A percentile compares a stretch with the other conserved stretches of the same genome.
Conservation (phyloP, 2,888 invertebrate genomes). For the Silvanus unidentatus region DNA sequence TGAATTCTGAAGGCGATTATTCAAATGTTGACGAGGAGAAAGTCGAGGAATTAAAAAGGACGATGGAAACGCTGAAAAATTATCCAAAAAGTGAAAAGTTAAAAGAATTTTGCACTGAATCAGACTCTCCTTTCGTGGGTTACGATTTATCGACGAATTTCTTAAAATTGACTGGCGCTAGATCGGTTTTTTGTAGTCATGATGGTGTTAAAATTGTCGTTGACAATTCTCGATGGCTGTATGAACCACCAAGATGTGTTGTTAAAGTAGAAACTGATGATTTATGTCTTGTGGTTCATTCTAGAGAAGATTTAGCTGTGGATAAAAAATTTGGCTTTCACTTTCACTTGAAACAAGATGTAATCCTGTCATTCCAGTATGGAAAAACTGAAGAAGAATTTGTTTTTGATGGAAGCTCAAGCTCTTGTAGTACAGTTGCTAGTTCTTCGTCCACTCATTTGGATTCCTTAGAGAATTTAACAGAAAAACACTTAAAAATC, state of each 20-base stretch:
- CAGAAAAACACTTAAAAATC: constrained; percentile 2
- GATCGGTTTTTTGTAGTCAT: constrained; percentile 30
- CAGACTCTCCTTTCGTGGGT: constrained; percentile 16
- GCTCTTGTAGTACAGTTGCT: constrained; percentile 7
- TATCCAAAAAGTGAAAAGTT: constrained; percentile 17
- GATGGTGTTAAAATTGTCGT: constrained; percentile 30
- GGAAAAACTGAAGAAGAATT: no score
- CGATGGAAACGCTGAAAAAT: constrained; percentile 20
- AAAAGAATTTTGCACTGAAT: constrained; percentile 6
- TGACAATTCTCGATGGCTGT: constrained; percentile 27
- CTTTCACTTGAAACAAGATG: constrained; percentile 22
- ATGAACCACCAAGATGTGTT: constrained; percentile 25
- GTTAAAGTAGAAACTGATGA: constrained; percentile 21
- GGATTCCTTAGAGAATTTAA: no score
- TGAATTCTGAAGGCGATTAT: constrained; percentile 12
- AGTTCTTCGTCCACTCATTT: no score
- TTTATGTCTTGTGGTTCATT: constrained; percentile 24
- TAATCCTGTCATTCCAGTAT: constrained; percentile 23
- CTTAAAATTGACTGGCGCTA: constrained; percentile 24
- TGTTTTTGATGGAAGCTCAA: not conserved
- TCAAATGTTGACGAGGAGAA: constrained; percentile 1
- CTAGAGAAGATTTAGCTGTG: constrained; percentile 12
- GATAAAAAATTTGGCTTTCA: constrained; percentile 21
- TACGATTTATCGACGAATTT: constrained; percentile 28
- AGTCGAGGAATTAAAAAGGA: constrained; percentile 8